Evolutionary conservation across 2,888 invertebrate species (phyloP).

Genomic region (Halictus ligatus): DNA sequence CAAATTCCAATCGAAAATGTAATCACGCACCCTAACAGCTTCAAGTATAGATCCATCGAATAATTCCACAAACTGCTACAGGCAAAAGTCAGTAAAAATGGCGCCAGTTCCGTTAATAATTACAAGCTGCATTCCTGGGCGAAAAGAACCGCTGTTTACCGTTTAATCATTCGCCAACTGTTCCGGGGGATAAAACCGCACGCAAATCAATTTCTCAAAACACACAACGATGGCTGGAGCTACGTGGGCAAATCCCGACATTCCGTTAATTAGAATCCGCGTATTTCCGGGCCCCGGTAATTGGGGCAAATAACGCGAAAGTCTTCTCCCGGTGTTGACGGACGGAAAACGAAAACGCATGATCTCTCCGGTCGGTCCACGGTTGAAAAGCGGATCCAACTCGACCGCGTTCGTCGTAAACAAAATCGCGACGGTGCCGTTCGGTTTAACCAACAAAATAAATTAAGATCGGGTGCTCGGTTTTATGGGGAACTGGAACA

Average conservation of each 20-base stretch:
- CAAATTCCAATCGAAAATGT: too few species aligned
- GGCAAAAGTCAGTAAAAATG: too few species aligned
- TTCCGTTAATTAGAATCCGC: constrained; percentile 51
- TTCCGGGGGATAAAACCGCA: neutral
- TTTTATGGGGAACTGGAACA: neutral
- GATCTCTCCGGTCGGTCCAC: too few species aligned
- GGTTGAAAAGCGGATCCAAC: too few species aligned
- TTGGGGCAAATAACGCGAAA: constrained; percentile 23
- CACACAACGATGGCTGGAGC: neutral
- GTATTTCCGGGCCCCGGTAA: constrained; percentile 18
- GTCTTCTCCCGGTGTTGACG: neutral
- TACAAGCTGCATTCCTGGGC: neutral
- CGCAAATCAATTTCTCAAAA: neutral
- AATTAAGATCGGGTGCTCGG: neutral
- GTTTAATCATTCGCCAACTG: neutral
- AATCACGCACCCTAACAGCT: too few species aligned
- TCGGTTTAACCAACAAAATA: neutral
- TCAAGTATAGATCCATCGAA: too few species aligned
- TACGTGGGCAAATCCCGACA: neutral
- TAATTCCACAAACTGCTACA: too few species aligned
- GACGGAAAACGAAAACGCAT: neutral
- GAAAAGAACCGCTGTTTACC: neutral
- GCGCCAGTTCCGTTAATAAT: too few species aligned
- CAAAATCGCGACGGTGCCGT: too few species aligned
- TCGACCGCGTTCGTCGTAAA: too few species aligned